phyloP scores from a whole-genome alignment of 2,888 invertebrate genomes.

The Auanema sp. region DNA sequence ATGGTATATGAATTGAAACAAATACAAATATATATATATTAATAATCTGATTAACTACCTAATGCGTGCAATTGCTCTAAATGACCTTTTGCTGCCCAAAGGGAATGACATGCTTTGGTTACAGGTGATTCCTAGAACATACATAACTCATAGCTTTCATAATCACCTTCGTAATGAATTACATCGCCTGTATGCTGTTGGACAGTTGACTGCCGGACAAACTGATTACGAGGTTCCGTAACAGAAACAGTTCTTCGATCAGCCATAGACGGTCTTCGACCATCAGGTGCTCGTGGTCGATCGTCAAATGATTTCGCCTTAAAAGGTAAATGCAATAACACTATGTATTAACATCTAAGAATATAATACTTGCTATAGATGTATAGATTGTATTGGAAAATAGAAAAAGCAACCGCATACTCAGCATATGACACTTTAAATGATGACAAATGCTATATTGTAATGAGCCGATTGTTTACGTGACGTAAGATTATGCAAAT shows the following conservation, averaged over 20 bases:
- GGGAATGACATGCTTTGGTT: constrained; percentile 36
- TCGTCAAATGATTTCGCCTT: constrained; percentile 45
- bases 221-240: constrained; percentile 1
- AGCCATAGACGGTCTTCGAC: constrained; percentile 15
- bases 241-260: constrained; percentile 23
- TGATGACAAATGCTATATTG: too few species aligned
- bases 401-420: background rate
- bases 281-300: constrained; percentile 13
- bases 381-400: too few species aligned
- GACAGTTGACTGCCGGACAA: background rate
- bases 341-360: background rate
- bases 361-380: too few species aligned
- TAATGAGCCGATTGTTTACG: too few species aligned
- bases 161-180: background rate
- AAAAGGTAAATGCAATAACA: constrained; percentile 8
- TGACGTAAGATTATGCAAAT: background rate
- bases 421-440: too few species aligned
- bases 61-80: constrained; percentile 42
- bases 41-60: constrained; percentile 10
- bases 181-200: constrained; percentile 2
- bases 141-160: background rate
- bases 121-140: constrained; percentile 16
- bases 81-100: constrained; percentile 45
- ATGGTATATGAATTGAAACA: background rate
- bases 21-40: background rate